Evolutionary conservation across 2,113 vertebrate genomes (phyloP).

Genomic region (Cacatua alba): DNA sequence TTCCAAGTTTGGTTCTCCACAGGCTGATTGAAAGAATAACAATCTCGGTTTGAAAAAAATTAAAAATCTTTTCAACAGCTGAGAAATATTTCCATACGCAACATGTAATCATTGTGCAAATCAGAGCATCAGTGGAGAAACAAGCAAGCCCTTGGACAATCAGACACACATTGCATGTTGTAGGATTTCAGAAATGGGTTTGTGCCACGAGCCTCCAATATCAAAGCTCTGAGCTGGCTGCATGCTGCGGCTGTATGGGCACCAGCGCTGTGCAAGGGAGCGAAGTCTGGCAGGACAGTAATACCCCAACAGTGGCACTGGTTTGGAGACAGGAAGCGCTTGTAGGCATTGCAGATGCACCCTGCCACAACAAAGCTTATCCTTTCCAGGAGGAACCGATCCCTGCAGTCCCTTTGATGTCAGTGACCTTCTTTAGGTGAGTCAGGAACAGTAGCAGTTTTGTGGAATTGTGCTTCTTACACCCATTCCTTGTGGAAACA

Average conservation of each 20-base stretch:
- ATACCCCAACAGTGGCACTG: background rate
- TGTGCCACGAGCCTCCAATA: background rate
- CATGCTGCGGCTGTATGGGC: rapidly evolving
- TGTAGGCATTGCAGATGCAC: background rate
- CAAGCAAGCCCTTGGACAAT: background rate
- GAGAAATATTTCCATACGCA: background rate
- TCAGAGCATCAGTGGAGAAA: background rate
- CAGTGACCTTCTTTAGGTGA: background rate
- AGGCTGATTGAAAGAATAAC: background rate
- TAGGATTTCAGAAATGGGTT: background rate
- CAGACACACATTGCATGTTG: rapidly evolving
- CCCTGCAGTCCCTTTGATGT: background rate
- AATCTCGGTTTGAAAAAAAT: background rate
- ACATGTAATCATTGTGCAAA: background rate
- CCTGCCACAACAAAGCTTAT: background rate
- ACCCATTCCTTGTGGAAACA: rapidly evolving
- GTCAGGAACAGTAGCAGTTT: background rate
- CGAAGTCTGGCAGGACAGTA: background rate
- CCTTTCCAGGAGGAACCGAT: background rate
- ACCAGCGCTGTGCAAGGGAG: background rate
- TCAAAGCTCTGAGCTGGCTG: background rate
- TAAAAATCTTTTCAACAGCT: background rate
- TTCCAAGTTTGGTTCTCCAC: background rate
- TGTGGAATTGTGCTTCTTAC: background rate
- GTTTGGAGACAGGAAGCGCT: background rate